Evolutionary conservation across 1,140 invertebrate species (phyloP), one percentile per base, ranked within the genome.

Genomic region (Platorchestia sp.): DNA sequence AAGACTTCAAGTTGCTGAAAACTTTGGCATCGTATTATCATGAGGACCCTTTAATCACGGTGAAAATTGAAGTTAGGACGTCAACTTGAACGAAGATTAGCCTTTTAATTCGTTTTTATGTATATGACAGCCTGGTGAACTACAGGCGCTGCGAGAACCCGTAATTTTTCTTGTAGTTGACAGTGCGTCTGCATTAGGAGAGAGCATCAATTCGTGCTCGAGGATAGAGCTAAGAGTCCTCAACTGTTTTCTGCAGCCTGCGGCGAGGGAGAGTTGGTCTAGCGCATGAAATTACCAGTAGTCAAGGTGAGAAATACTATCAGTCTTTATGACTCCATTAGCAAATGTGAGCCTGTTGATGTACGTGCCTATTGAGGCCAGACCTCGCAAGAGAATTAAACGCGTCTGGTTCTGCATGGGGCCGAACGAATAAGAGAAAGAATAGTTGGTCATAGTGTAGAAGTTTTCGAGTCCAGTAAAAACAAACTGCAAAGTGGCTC

Each of bases 251-350:
- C 36, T 89, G 14, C 7, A 89, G 43, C 87, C 43, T 42, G 41
- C 36, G 87, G 41, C 27, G 41, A 89, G 87, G n/a, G 87, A 89
- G 87, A 14, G 59, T 42, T 44, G 43, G 43, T 44, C 87, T 44
- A 89, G n/a, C 87, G 43, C 87, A 89, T 89, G 43, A 89, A 89
- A 89, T 89, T 41, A 89, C 41, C 87, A 43, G 43, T 89, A 41
- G 87, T 44, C 87, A 89, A 89, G 45, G 91, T 93, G 91, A 45
- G 91, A 93, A 93, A 93, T 93, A 47, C 91, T n/a, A 93, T 47
- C 40, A 45, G 43, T 93, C 45, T 93, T 93, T 93, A 93, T 93
- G 91, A 45, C 91, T 93, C 44, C 91, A 93, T 93, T 93, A 93
- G 91, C 91, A 93, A 89, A 89, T 89, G 87, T 42, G 87, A 43